phyloP scores from a whole-genome alignment of 2,797 vertebrate genomes.

The Microctenopoma lineatum region DNA sequence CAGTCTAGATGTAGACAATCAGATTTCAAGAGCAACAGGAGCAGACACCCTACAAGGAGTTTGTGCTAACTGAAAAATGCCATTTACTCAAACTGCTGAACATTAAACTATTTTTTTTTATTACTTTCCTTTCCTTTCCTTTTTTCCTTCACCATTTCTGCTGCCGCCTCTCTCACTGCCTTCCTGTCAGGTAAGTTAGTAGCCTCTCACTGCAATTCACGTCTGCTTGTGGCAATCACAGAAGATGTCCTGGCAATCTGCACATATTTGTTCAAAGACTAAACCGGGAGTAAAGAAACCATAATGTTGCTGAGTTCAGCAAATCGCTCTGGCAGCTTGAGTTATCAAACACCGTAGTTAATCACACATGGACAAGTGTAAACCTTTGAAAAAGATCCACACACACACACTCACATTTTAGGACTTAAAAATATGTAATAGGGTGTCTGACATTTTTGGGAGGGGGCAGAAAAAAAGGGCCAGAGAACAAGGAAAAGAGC shows the following conservation, averaged over 20 bases:
- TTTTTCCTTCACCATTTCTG: not conserved
- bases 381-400: constrained; percentile 46
- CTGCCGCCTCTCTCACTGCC: not conserved
- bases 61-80: constrained; percentile 4
- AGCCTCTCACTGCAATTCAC: constrained; percentile 38
- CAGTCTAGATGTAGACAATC: constrained; percentile 39
- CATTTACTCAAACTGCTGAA: constrained; percentile 28
- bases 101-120: too few species aligned
- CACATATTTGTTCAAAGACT: constrained; percentile 54
- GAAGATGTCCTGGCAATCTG: constrained; percentile 56
- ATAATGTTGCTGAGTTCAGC: constrained; percentile 56
- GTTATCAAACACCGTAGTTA: constrained; percentile 62
- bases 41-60: constrained; percentile 35
- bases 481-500: constrained; percentile 11
- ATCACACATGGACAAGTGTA: constrained; percentile 51
- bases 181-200: constrained; percentile 21
- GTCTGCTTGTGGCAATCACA: constrained; percentile 47
- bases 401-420: constrained; percentile 9
- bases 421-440: constrained; percentile 9
- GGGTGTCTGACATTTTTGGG: constrained; percentile 10
- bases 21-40: constrained; percentile 36
- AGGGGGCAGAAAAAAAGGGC: not conserved
- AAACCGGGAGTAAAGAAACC: constrained; percentile 47
- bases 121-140: not conserved
- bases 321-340: constrained; percentile 46